Conservation (phyloP, 2,797 vertebrate genomes). For the Poecilia velifera region DNA sequence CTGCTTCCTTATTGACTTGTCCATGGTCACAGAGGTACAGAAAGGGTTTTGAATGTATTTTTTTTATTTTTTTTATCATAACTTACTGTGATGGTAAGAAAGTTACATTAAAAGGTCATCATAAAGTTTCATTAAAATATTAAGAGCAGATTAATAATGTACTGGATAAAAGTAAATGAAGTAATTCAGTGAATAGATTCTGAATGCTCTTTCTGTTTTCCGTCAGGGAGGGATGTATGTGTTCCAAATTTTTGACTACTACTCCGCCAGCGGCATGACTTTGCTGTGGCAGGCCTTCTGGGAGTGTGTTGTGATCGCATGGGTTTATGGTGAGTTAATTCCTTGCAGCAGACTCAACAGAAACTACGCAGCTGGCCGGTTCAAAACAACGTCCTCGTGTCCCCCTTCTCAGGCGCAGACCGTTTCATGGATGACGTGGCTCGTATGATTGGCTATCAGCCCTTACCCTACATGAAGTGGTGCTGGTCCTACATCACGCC, state of each 20-base stretch:
- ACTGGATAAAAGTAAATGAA: constrained; percentile 8
- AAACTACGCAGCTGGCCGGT: neutral
- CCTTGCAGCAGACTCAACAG: neutral
- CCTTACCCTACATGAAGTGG: constrained; percentile 88
- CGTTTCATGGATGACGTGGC: constrained; percentile 87
- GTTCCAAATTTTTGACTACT: constrained; percentile 89
- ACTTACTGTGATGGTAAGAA: neutral
- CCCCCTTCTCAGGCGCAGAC: constrained; percentile 75
- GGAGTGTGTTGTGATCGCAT: constrained; percentile 87
- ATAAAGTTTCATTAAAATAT: neutral
- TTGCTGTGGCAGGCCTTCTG: constrained; percentile 88
- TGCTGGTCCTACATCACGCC: constrained; percentile 88
- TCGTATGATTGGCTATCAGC: constrained; percentile 87
- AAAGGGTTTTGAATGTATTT: neutral
- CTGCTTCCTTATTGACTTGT: constrained; percentile 87
- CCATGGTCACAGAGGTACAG: constrained; percentile 87
- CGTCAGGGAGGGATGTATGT: constrained; percentile 87
- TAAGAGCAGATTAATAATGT: neutral
- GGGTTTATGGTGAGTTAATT: constrained; percentile 84
- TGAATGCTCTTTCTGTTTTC: constrained; percentile 37
- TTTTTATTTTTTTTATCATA: neutral
- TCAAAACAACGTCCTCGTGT: constrained; percentile 1
- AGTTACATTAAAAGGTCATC: neutral
- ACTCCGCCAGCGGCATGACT: constrained; percentile 87
- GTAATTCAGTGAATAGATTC: neutral